phyloP scores from a whole-genome alignment of 2,888 invertebrate genomes.

The Andrena bicolor region DNA sequence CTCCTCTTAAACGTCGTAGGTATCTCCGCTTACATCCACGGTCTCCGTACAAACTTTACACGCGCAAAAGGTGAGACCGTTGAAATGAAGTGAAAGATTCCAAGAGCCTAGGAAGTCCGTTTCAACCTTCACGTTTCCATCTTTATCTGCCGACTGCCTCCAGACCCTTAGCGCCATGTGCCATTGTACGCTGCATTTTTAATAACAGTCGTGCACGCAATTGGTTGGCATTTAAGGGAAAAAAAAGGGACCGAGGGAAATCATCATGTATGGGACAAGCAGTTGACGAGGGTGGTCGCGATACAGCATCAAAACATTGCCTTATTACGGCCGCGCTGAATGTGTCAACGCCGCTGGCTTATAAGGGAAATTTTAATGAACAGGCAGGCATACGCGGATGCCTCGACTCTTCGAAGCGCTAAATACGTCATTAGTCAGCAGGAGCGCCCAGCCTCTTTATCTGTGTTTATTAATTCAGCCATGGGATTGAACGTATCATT shows the following conservation, averaged over 20 bases:
- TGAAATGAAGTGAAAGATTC: not conserved
- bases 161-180: not conserved
- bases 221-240: constrained; percentile 45
- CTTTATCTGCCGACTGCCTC: not conserved
- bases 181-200: not conserved
- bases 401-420: constrained; percentile 76
- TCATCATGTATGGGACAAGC: constrained; percentile 31
- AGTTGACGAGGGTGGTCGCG: constrained; percentile 52
- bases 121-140: not conserved
- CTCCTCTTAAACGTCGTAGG: no score
- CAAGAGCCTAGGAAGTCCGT: not conserved
- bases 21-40: no score
- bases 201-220: constrained; percentile 19
- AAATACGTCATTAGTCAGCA: constrained; percentile 83
- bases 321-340: constrained; percentile 82
- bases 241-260: constrained; percentile 34
- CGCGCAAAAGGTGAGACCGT: not conserved
- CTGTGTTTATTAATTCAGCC: constrained; percentile 82
- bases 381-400: constrained; percentile 73
- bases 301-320: constrained; percentile 80
- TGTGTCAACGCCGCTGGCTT: constrained; percentile 79
- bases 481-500: constrained; percentile 82
- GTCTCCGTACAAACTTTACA: not conserved
- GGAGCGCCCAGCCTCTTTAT: constrained; percentile 73
- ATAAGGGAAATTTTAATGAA: constrained; percentile 84